Base-by-base conservation (phyloP, 2,113 vertebrate genomes). In the Formicarius rufipectus region DNA sequence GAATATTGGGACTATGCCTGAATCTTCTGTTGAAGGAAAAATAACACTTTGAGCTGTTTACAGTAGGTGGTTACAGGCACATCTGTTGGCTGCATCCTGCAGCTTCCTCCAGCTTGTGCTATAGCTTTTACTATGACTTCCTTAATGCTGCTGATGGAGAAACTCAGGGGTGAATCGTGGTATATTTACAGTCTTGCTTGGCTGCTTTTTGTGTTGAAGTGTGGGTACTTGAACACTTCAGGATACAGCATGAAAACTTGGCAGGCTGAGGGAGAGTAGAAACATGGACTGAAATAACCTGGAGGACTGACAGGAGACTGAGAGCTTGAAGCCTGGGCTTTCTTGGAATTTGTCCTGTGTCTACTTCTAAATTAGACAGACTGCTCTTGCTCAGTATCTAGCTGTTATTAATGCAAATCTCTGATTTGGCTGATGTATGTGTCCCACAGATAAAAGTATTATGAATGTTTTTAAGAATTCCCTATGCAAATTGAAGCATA, bases 281-380 rank as follows among this genome's bases (percentile, higher is more conserved):
- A 89, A 71, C 52, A 12, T 42, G 64, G 69, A 66, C 66, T 84
- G 50, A 89, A 96, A 87, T 84, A 89, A 66, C 89, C 86, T 89
- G 68, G 47, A 95, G 86, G 39, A 80, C 59, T 86, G 88, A 84
- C 0, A 66, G 50, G 45, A 91, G 84, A 24, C 74, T n/a, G 80
- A 81, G 69, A 79, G 63, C 79, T 85, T 35, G 64, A 52, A 90
- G 55, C 47, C 60, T 82, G 45, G 19, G n/a, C 40, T 95, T 89
- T 81, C 66, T 75, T 95, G 80, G 83, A 78, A 50, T 81, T 89
- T 76, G 44, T 83, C 72, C 40, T 67, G 13, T 79, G 67, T 37
- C 59, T 91, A 1, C 31, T 87, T 82, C 63, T 80, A 24, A 80
- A 85, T 63, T 5, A 82, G 58, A 33, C 10, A 84, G 74, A 35